Base-by-base conservation (phyloP, 53 echinoderm and acorn worm species). In the Temnopleurus reevesii region DNA sequence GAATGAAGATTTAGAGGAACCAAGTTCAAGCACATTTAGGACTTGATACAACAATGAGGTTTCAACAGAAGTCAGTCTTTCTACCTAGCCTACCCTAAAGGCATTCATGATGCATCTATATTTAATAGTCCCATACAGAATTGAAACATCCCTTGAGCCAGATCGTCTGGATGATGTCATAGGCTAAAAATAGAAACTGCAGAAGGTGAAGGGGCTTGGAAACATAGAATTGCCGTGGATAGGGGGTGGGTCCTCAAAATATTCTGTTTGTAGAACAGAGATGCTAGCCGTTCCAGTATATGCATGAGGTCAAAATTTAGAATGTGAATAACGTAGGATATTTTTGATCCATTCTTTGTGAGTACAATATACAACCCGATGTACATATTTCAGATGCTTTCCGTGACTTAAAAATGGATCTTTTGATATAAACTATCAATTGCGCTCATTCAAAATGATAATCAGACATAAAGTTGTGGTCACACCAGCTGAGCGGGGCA, bases 91-190 rank as follows among this genome's bases (percentile, higher is more conserved):
- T 41, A 71, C 36, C 71, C 71, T 71, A 41, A 21, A 71, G 71
- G 36, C 8, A 71, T 36, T 6, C 41, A 71, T 71, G 71, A 71
- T 71, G 71, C 71, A 71, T 71, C 71, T 71, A 71, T 71, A n/a
- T 41, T 71, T 71, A 71, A 71, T 36, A 17, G 71, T 71, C 41
- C 41, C 26, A 38, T 63, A 33, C 63, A 63, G 31, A 34, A 58
- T 63, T 63, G 31, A 63, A 63, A 71, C 43, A 23, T 36, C 71
- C 71, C 63, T 29, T 29, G 63, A 63, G 63, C 34, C 15, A 33
- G 31, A 18, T 30, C 15, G 13, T 71, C 4, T 38, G 21, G 71
- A 71, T 71, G 38, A 71, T 71, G 71, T 21, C 71, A 71, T 19
- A 41, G 41, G 41, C 9, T n/a, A 41, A 5, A 23, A 41, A 41